Percentiles rank a stretch among this genome's conserved stretches.
These are phyloP conservation scores for Okamejei kenojei DNA, from an alignment of 2,797 vertebrate genomes.

Conservation along the genomic window DNA sequence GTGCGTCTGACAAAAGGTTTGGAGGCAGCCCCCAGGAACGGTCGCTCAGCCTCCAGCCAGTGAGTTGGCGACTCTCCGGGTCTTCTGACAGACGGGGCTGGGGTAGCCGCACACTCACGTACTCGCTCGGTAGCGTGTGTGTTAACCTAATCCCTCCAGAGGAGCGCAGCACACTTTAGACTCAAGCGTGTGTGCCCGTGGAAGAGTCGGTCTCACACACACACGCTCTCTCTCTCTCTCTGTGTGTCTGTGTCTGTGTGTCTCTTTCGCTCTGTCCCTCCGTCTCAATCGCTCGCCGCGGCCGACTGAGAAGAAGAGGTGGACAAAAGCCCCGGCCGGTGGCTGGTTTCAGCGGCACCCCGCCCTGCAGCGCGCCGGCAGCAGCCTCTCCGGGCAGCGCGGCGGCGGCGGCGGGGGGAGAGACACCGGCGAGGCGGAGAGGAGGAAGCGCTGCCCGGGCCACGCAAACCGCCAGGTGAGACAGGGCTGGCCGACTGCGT, in stretches of 20 bases:
- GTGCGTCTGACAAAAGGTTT: conserved; percentile 19
- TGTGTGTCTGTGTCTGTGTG: no score
- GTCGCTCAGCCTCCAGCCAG: conserved; percentile 8
- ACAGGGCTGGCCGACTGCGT: no score
- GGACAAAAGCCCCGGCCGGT: not conserved
- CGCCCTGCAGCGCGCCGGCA: not conserved
- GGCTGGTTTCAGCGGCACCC: not conserved
- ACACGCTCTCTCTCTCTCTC: no score
- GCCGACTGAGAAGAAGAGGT: not conserved
- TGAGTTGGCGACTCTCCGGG: not conserved
- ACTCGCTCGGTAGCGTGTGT: not conserved
- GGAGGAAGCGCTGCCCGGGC: not conserved
- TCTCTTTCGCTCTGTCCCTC: not conserved
- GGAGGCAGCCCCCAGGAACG: not conserved
- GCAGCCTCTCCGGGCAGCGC: not conserved
- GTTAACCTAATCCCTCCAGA: not conserved
- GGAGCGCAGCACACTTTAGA: not conserved
- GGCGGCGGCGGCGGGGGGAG: no score
- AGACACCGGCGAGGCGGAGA: not conserved
- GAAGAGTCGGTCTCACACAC: no score
- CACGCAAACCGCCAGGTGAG: not conserved
- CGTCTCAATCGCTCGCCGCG: not conserved
- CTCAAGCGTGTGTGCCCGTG: not conserved
- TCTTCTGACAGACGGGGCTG: conserved; percentile 26
- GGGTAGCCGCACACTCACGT: not conserved